Conservation (phyloP, 2,113 vertebrate genomes). For the Pavo muticus region DNA sequence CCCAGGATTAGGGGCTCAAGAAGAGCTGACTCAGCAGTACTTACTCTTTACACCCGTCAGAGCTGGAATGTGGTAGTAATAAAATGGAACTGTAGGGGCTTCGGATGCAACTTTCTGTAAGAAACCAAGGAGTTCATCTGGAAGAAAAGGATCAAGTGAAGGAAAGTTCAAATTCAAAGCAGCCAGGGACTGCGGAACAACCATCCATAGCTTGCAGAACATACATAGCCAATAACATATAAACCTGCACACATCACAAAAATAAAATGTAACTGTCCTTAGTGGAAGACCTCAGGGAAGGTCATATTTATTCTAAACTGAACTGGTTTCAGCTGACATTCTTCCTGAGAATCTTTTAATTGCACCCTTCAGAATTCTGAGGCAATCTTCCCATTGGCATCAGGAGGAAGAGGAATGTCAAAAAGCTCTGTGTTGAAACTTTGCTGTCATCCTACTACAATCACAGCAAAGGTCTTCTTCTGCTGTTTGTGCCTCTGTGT, state of each 20-base stretch:
- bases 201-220: neutral
- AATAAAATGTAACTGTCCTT: neutral
- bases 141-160: slow-evolving; percentile 18
- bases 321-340: neutral
- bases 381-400: neutral
- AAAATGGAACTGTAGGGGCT: slow-evolving; percentile 89
- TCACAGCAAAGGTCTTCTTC: neutral
- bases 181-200: neutral
- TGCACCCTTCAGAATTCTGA: neutral
- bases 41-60: slow-evolving; percentile 89
- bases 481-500: neutral
- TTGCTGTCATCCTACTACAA: neutral
- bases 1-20: neutral
- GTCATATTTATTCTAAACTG: neutral
- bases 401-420: neutral
- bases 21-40: slow-evolving; percentile 48
- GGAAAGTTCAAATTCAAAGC: neutral
- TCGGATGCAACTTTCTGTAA: slow-evolving; percentile 84
- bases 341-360: neutral
- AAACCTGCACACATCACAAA: neutral
- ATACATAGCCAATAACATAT: neutral
- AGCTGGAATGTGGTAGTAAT: slow-evolving; percentile 93
- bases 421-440: neutral
- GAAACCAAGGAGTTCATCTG: slow-evolving; percentile 84
- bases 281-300: neutral